Base-by-base conservation (phyloP, 1,140 invertebrate species). In the Tetramorium alpestre region DNA sequence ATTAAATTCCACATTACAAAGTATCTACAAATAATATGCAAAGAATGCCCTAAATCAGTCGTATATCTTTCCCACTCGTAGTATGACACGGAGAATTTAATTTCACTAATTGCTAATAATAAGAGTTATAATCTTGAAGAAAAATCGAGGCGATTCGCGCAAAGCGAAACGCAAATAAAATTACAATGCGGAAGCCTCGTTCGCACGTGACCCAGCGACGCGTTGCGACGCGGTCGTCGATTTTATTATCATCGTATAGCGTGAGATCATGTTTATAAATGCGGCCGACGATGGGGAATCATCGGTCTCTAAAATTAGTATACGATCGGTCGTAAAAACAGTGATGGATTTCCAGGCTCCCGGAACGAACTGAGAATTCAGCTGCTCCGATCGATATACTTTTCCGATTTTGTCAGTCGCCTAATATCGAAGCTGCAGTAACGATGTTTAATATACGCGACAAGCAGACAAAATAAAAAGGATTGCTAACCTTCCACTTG, bases 211-310 rank as follows among this genome's bases (percentile, higher is more conserved):
- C 51, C 51, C 28, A 8, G 41, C 22, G 22, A n/a, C 44, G 28
- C 41, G 16, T 18, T 18, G 64, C 41, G 22, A 38, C 28, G 58
- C 41, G 22, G 16, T 33, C 10, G 65, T 49, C 86, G 77, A 22
- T 49, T 89, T 86, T 81, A 67, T 89, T 87, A 56, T 84, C 72
- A 84, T 38, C 25, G 47, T 41, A 25, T 28, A 47, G 54, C 38
- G 62, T 89, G 88, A 89, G 87, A 78, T 89, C 88, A 89, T 60
- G 76, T 88, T 88, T 88, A 89, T 88, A 88, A 89, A 28, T 47
- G 73, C 41, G 0, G 28, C 25, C 69, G 11, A 18, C 56, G 56
- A 87, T 76, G 84, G 87, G 70, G 84, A 72, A 85, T 72, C 54
- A 67, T 85, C 70, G 49, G 18, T 51, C 22, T 86, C 88, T 89